Percentiles rank a stretch among this genome's conserved stretches.
Conservation (phyloP, 1,140 invertebrate species). For the Drosophila sp. region DNA sequence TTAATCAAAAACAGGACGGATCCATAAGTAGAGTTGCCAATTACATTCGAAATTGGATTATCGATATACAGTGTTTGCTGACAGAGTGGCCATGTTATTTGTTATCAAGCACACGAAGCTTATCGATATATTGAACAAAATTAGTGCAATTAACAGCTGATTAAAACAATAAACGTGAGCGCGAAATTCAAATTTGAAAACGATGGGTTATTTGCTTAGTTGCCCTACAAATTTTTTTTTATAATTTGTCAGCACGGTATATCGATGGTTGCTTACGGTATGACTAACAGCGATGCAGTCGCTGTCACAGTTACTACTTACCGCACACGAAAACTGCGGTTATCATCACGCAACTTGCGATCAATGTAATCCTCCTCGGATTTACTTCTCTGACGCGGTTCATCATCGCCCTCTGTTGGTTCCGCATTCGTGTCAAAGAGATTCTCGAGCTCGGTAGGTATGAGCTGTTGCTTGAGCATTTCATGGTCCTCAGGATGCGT, state of each 20-base stretch:
- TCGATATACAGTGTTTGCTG: background rate
- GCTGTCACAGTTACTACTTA: slow-evolving; percentile 44
- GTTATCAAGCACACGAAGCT: too few species aligned
- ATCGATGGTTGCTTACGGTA: too few species aligned
- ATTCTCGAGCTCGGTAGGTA: slow-evolving; percentile 85
- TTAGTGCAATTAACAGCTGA: too few species aligned
- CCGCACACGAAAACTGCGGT: slow-evolving; percentile 85
- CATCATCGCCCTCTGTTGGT: slow-evolving; percentile 61
- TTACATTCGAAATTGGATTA: background rate
- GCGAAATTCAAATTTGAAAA: too few species aligned
- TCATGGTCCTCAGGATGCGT: slow-evolving; percentile 91
- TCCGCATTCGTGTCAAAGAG: slow-evolving; percentile 80
- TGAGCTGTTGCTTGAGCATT: slow-evolving; percentile 89
- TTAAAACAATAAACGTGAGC: too few species aligned
- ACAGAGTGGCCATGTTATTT: background rate
- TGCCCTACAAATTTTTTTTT: too few species aligned
- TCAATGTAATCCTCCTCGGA: slow-evolving; percentile 83
- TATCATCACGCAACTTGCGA: slow-evolving; percentile 73
- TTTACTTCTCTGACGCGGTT: slow-evolving; percentile 80
- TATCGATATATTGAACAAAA: too few species aligned
- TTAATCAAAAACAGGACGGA: background rate
- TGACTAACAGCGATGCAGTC: background rate
- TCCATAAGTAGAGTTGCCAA: background rate
- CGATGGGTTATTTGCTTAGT: too few species aligned
- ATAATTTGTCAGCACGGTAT: background rate